Percentiles rank a stretch among this genome's conserved stretches.
Conservation (phyloP, 2,113 vertebrate species). For the Calidris pugnax region DNA sequence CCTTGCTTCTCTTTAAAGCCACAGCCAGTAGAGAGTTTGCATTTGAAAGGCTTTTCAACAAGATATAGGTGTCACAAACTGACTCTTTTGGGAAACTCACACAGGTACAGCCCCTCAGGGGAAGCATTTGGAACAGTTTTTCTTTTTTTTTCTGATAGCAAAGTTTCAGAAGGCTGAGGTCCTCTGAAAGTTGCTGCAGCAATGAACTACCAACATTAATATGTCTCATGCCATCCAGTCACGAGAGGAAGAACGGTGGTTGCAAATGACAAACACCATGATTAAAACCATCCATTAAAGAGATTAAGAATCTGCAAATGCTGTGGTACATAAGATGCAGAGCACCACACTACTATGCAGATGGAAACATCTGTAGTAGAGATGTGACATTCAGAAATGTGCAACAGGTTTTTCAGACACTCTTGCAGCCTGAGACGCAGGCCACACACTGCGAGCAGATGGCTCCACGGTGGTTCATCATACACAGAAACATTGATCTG, state of each 20-base stretch:
- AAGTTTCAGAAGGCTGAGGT: background rate
- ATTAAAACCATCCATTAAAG: background rate
- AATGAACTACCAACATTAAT: background rate
- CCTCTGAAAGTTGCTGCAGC: background rate
- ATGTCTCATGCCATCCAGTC: background rate
- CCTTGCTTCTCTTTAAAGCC: background rate
- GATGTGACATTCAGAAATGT: conserved; percentile 4
- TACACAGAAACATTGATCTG: background rate
- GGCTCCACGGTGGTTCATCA: background rate
- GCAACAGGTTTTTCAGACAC: background rate
- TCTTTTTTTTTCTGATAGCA: background rate
- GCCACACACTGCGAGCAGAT: conserved; percentile 4
- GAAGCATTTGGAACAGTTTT: background rate
- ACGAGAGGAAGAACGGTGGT: background rate
- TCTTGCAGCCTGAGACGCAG: background rate
- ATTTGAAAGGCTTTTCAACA: background rate
- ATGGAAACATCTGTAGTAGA: background rate
- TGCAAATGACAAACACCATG: background rate
- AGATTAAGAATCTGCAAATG: background rate
- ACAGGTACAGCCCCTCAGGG: background rate
- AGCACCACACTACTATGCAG: background rate
- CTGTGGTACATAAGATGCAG: background rate
- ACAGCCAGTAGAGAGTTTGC: background rate
- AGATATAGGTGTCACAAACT: background rate
- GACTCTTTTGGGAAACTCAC: background rate